Conservation (phyloP, 2,797 vertebrate species). For the Channallabes apus region DNA sequence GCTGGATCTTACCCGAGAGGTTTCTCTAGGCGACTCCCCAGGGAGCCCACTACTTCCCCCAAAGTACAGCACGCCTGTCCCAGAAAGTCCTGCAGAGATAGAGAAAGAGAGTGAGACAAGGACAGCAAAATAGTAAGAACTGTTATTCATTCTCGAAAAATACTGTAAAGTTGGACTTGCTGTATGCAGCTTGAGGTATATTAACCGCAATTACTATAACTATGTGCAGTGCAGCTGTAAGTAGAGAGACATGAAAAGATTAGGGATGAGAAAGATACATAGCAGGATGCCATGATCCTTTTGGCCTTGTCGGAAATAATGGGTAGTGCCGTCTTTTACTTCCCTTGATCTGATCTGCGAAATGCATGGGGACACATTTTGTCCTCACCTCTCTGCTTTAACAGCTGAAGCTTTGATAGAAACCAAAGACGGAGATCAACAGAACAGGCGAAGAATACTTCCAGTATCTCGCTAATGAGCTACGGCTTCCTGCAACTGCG, state of each 20-base stretch:
- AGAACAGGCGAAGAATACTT: neutral
- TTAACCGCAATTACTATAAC: neutral
- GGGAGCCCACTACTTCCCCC: conserved; percentile 93
- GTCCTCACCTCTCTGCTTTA: conserved; percentile 24
- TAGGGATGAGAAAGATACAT: conserved; percentile 12
- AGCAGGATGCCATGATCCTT: neutral
- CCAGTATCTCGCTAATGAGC: conserved; percentile 5
- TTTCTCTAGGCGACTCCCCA: conserved; percentile 90
- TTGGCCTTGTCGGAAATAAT: conserved; percentile 4
- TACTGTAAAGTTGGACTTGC: neutral
- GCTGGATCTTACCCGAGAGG: conserved; percentile 84
- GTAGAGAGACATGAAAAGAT: neutral
- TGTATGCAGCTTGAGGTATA: neutral
- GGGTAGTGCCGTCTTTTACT: neutral
- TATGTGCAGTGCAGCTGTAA: neutral
- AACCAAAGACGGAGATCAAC: conserved; percentile 12
- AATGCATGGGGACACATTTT: conserved; percentile 5
- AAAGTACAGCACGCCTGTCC: conserved; percentile 91
- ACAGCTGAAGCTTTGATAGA: conserved; percentile 28
- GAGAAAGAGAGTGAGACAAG: conserved; percentile 36
- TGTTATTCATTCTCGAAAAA: neutral
- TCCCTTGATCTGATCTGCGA: conserved; percentile 25
- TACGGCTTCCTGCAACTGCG: neutral
- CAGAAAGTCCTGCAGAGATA: conserved; percentile 86
- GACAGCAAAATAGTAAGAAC: conserved; percentile 2